These are phyloP conservation scores for Keiferia lycopersicella DNA, from an alignment of 2,888 invertebrate species.

Conservation along the genomic window DNA sequence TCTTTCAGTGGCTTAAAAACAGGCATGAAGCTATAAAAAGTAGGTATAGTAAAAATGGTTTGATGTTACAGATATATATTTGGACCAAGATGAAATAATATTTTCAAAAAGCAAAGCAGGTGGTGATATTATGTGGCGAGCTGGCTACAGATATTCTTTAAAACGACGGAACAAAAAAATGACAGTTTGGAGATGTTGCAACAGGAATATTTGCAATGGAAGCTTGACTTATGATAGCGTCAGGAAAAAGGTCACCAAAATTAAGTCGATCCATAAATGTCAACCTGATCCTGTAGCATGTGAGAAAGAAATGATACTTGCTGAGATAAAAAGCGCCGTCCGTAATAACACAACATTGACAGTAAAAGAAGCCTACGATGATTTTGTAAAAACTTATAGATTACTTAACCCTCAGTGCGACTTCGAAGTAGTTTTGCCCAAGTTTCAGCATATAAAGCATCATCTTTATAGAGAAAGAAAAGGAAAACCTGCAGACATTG, in stretches of 20 bases:
- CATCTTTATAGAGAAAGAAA: no score
- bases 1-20: no score
- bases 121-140: neutral
- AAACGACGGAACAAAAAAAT: neutral
- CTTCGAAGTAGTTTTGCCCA: neutral
- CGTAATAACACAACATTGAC: neutral
- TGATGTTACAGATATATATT: no score
- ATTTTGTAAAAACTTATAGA: constrained; percentile 10
- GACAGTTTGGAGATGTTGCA: neutral
- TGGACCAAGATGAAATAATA: neutral
- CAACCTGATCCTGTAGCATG: neutral
- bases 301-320: neutral
- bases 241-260: neutral
- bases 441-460: neutral
- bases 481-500: no score
- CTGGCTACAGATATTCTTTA: neutral
- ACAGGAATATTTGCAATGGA: neutral
- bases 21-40: no score
- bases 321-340: neutral
- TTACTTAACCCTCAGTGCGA: neutral
- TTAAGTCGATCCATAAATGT: neutral
- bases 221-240: neutral
- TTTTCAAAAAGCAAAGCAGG: neutral
- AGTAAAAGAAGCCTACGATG: constrained; percentile 3
- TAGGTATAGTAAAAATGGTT: no score